Evolutionary conservation across 2,113 vertebrate species (phyloP).

Genomic region (Eulemur macaco): DNA sequence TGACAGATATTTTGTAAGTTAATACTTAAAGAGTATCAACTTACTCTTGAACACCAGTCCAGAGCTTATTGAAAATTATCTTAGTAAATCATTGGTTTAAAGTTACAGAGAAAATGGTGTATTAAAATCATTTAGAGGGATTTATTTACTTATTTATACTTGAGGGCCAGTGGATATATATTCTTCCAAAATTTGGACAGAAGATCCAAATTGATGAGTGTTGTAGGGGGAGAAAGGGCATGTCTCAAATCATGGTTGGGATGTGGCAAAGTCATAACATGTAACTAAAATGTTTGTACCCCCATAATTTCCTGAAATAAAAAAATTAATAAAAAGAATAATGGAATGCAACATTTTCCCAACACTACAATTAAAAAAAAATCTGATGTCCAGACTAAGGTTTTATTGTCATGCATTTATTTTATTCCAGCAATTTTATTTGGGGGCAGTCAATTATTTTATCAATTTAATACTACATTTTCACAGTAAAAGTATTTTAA

Average conservation of each 20-base stretch:
- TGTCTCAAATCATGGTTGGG: too few species aligned
- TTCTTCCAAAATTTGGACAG: background rate
- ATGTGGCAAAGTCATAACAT: too few species aligned
- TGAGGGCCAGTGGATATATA: background rate
- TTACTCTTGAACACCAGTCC: background rate
- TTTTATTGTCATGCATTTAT: background rate
- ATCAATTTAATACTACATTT: background rate
- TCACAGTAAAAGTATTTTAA: background rate
- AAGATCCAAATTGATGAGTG: background rate
- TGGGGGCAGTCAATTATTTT: background rate
- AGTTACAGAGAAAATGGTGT: background rate
- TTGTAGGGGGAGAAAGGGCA: too few species aligned
- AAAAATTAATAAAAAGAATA: background rate
- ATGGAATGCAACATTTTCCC: background rate
- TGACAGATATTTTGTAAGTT: background rate
- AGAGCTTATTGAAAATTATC: background rate
- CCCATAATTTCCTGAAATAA: too few species aligned
- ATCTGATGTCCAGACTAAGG: background rate
- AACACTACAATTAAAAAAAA: background rate
- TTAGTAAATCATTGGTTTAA: background rate
- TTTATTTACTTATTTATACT: background rate
- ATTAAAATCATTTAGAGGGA: background rate
- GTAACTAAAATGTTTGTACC: too few species aligned
- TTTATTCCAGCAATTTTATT: background rate
- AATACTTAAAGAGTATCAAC: background rate